Base-by-base conservation (phyloP, 1,140 invertebrate species). In the Caerostris extrusa region DNA sequence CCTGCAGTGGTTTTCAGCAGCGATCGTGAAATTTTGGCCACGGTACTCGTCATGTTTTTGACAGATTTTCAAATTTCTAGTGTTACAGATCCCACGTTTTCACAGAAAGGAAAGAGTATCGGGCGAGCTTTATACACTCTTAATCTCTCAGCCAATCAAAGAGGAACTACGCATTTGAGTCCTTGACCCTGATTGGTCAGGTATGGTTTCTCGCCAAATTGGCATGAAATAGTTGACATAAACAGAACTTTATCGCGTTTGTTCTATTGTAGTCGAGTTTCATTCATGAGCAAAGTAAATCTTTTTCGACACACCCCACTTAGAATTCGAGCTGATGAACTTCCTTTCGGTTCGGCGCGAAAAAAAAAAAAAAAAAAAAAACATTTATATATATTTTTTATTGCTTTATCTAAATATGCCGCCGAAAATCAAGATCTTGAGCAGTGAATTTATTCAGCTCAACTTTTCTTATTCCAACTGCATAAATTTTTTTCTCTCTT, bases 11-110 rank as follows among this genome's bases (percentile, higher is more conserved):
- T 90, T 81, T 90, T 90, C 17, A 90, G 19, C 2, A 90, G 10
- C 7, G 89, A 90, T 58, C 89, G 89, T 56, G 89, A 90, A 60
- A 90, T 90, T 90, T 81, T 90, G 14, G 89, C 56, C 3, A 90
- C 89, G 3, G 69, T 53, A 17, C 89, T 90, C 14, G 89, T 71
- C 89, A 90, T 90, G 34, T 56, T 77, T 34, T 90, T 56, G 61
- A 71, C 87, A 19, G 14, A 34, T 69, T 61, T 56, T 77, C 50
- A 77, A 77, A 77, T 53, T 53, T 53, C 7, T 34, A 12, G 12
- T 50, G 71, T 34, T 12, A 50, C 34, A 50, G 34, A 19, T 71
- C 87, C 55, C 87, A 90, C 87, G 87, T 71, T 90, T 64, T 71
- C 71, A 77, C 19, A 50, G 71, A 77, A 77, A 50, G 53, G 67